phyloP scores from a whole-genome alignment of 1,140 invertebrate species.

The Nilaparvata lugens region DNA sequence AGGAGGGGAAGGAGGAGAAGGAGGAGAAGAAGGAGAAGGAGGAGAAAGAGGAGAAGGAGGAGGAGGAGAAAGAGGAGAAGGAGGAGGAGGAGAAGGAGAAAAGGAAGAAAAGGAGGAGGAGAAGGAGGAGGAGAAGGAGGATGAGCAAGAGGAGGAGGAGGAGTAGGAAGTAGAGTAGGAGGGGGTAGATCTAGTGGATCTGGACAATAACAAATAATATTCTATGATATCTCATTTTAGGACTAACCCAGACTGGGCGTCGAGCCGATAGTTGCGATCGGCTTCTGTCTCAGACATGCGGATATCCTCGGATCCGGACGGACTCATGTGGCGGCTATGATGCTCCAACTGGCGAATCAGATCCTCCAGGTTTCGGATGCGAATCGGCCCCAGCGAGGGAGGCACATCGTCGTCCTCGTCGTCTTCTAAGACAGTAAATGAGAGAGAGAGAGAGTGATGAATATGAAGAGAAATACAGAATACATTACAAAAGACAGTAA shows the following conservation, averaged over 20 bases:
- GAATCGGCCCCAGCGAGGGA: conserved; percentile 58
- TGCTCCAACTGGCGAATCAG: conserved; percentile 78
- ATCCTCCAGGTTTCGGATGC: conserved; percentile 85
- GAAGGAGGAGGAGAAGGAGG: not conserved
- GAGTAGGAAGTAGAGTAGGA: not conserved
- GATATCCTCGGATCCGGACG: conserved; percentile 82
- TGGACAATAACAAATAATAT: too few relatives aligned
- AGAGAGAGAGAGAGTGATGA: not conserved
- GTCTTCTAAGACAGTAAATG: conserved; percentile 34
- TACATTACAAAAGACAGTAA: not conserved
- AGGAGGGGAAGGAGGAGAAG: too few relatives aligned
- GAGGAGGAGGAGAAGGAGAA: not conserved
- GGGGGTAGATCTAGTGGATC: too few relatives aligned
- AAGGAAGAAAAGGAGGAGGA: not conserved
- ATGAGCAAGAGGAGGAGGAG: not conserved
- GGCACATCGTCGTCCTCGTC: conserved; percentile 58
- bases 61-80: not conserved
- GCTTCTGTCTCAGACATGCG: conserved; percentile 85
- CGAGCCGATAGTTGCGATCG: conserved; percentile 77
- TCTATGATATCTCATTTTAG: too few relatives aligned
- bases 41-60: not conserved
- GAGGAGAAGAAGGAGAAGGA: too few relatives aligned
- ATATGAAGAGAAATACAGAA: not conserved
- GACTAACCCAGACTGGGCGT: conserved; percentile 56
- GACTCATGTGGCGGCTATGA: conserved; percentile 80